A percentile compares a stretch with the other conserved stretches of the same genome.
These are phyloP conservation scores for Halichondria panicea DNA, from an alignment of 37 sponge, comb jelly and placozoan species.

Conservation along the genomic window DNA sequence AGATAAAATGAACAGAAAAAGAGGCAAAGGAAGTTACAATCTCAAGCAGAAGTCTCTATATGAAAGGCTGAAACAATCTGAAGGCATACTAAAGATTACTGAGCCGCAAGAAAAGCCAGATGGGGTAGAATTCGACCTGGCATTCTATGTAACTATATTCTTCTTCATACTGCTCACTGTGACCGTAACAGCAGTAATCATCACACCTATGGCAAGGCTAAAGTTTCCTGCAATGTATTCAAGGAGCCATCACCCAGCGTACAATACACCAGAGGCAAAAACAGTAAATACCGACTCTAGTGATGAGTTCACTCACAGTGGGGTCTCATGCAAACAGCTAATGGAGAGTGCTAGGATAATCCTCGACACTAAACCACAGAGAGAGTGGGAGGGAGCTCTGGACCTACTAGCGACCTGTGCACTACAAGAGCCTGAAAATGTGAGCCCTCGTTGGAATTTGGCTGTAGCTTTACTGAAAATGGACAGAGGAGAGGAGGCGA, in stretches of 20 bases:
- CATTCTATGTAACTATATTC: too few relatives aligned
- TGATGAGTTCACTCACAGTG: neutral
- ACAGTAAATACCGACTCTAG: too few relatives aligned
- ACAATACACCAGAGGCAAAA: neutral
- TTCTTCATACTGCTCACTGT: too few relatives aligned
- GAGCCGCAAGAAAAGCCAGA: too few relatives aligned
- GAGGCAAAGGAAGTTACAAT: too few relatives aligned
- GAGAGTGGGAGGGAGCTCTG: constrained; percentile 60
- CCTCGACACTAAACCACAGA: neutral
- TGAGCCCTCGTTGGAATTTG: constrained; percentile 69
- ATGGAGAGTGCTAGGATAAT: constrained; percentile 12
- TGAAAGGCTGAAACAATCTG: too few relatives aligned
- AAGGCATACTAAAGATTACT: too few relatives aligned
- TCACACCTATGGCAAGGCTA: too few relatives aligned
- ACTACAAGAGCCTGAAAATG: constrained; percentile 58
- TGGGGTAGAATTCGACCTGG: too few relatives aligned
- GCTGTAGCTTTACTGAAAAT: constrained; percentile 64
- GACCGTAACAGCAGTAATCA: too few relatives aligned
- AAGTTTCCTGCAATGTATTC: neutral
- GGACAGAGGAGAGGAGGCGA: constrained; percentile 59
- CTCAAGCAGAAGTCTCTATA: too few relatives aligned
- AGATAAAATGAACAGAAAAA: too few relatives aligned
- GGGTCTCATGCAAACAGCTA: constrained; percentile 7
- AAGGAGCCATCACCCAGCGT: neutral
- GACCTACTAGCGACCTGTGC: constrained; percentile 73